These are phyloP conservation scores for Pelusios castaneus DNA, from an alignment of 2,113 vertebrate species.

Conservation along the genomic window DNA sequence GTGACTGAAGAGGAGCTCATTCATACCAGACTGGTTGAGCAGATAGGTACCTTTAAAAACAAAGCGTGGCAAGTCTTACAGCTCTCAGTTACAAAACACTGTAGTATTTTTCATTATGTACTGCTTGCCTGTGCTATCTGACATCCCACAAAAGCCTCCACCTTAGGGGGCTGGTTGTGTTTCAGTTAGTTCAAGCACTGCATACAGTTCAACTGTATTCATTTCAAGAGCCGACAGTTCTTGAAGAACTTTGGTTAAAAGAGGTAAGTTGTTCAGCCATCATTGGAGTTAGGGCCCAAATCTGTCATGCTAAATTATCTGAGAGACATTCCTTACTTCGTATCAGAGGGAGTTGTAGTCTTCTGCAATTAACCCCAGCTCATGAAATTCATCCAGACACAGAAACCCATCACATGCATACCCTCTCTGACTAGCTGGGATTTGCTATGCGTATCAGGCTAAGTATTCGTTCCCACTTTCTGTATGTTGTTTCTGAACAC, in stretches of 20 bases:
- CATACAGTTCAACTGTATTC: no score
- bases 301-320: background rate
- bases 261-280: background rate
- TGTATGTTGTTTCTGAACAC: background rate
- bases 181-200: background rate
- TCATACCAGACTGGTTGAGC: background rate
- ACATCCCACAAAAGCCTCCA: background rate
- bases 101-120: background rate
- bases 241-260: background rate
- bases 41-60: background rate
- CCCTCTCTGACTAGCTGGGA: background rate
- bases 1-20: background rate
- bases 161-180: background rate
- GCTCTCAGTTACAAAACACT: background rate
- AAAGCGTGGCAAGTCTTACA: background rate
- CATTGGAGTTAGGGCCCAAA: background rate
- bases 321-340: background rate
- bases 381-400: background rate
- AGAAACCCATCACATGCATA: background rate
- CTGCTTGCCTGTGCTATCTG: background rate
- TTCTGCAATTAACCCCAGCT: background rate
- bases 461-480: background rate
- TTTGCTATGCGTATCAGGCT: background rate
- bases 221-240: background rate
- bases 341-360: background rate